Conservation (phyloP, 2,797 vertebrate genomes). For the Dromococcyx pavoninus region DNA sequence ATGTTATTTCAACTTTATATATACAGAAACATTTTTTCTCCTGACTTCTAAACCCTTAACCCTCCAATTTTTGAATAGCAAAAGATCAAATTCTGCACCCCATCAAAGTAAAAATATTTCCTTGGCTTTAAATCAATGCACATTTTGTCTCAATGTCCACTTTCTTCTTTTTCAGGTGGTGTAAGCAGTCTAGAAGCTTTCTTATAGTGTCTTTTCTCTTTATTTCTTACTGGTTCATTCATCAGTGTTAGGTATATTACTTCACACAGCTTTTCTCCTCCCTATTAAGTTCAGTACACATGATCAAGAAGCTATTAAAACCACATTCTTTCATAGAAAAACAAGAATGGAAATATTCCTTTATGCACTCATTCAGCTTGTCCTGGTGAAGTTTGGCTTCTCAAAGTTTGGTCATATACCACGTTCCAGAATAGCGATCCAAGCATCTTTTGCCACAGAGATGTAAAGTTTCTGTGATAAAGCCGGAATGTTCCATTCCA, state of each 20-base stretch:
- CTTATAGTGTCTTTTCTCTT: background rate
- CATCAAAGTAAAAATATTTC: background rate
- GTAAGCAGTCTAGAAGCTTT: background rate
- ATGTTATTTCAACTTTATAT: background rate
- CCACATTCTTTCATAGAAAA: background rate
- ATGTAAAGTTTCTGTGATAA: background rate
- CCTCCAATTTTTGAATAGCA: background rate
- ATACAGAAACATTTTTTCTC: background rate
- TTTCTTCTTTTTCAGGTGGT: background rate
- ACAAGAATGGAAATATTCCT: background rate
- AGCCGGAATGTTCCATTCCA: background rate
- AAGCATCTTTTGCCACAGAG: background rate
- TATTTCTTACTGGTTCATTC: background rate
- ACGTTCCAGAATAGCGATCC: background rate
- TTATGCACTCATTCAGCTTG: background rate
- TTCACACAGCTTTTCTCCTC: background rate
- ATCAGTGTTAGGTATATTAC: background rate
- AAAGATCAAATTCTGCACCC: background rate
- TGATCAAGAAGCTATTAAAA: background rate
- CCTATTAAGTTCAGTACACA: background rate
- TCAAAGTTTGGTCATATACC: background rate
- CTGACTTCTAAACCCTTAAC: background rate
- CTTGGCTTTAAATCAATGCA: background rate
- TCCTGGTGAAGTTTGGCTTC: background rate
- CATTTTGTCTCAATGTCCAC: background rate